Conservation (phyloP, 1,140 invertebrate genomes). For the Samia ricini region DNA sequence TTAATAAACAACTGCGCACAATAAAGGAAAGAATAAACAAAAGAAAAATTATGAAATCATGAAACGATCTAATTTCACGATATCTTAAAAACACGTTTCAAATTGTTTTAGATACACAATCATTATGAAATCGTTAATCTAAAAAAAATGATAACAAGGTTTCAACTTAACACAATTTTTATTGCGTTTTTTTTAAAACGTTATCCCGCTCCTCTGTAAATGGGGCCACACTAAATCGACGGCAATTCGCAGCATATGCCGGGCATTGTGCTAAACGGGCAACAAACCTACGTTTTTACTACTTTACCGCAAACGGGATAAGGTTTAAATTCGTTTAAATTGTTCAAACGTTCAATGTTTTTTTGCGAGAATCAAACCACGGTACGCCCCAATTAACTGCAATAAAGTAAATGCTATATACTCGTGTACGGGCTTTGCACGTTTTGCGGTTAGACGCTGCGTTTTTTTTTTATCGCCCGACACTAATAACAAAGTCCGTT, state of each 20-base stretch:
- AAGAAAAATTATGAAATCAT: background rate
- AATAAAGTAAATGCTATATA: slow-evolving; percentile 36
- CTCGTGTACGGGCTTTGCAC: slow-evolving; percentile 13
- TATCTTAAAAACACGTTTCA: background rate
- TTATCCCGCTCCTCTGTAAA: background rate
- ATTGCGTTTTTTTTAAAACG: background rate
- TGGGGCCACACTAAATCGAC: background rate
- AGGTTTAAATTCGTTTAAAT: slow-evolving; percentile 21
- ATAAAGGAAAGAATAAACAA: background rate
- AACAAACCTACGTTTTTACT: slow-evolving; percentile 9
- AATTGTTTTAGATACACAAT: background rate
- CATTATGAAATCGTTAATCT: background rate
- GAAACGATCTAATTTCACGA: background rate
- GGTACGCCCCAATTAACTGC: slow-evolving; percentile 39
- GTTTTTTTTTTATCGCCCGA: slow-evolving; percentile 21
- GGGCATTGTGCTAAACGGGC: background rate
- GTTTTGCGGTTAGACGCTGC: slow-evolving; percentile 5
- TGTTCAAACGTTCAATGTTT: background rate
- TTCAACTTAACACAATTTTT: background rate
- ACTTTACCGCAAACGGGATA: slow-evolving; percentile 16
- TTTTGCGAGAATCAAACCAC: slow-evolving; percentile 17
- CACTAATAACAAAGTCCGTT: background rate
- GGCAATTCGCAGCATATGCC: background rate
- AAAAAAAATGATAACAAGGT: background rate
- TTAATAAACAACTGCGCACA: background rate